Evolutionary conservation across 1,140 invertebrate species (phyloP).

Genomic region (Metopolophium dirhodum): DNA sequence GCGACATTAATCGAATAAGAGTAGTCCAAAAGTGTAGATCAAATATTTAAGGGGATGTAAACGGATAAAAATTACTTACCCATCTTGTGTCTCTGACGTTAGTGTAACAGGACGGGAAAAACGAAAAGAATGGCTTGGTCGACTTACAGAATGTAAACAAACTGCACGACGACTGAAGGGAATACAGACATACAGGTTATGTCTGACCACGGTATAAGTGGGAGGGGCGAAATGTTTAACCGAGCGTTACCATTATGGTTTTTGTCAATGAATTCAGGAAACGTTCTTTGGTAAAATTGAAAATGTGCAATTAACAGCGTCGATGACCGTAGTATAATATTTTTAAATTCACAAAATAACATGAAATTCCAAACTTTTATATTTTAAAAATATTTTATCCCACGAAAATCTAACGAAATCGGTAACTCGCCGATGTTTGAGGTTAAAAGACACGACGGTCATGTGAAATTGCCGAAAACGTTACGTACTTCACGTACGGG

Average conservation of each 20-base stretch:
- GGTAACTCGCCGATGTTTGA: not conserved
- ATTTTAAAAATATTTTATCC: not conserved
- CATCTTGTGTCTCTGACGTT: conserved; percentile 35
- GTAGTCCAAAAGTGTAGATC: not conserved
- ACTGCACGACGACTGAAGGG: not conserved
- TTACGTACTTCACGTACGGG: not conserved
- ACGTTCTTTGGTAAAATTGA: not conserved
- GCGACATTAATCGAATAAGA: not conserved
- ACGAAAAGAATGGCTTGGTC: not conserved
- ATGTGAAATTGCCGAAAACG: not conserved
- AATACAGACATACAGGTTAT: conserved; percentile 16
- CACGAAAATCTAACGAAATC: not conserved
- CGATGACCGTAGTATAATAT: not conserved
- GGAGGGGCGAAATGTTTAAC: not conserved
- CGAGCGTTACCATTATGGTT: not conserved
- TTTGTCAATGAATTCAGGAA: not conserved
- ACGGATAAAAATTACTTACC: conserved; percentile 47
- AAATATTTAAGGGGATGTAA: not conserved
- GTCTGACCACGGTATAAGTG: not conserved
- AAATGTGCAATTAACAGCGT: not conserved
- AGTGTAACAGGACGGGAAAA: not conserved
- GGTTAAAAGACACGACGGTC: not conserved
- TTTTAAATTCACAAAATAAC: not conserved
- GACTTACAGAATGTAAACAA: conserved; percentile 33
- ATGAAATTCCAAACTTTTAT: not conserved